Base-by-base conservation (phyloP, 2,888 invertebrate genomes). In the Tetrapedia diversipes region DNA sequence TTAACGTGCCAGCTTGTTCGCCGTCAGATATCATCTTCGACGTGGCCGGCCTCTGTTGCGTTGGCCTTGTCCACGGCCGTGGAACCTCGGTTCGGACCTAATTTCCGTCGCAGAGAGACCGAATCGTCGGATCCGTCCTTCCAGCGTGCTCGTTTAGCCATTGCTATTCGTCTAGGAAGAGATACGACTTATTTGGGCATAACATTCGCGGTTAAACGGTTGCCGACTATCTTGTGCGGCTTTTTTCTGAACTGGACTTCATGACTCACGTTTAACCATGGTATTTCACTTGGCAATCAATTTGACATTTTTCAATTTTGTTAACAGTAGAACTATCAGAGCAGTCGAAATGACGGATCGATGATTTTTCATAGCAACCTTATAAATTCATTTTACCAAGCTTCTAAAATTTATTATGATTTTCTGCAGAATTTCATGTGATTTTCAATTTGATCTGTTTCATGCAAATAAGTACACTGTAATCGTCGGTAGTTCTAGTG, bases 1-100 rank as follows among this genome's bases (percentile, higher is more conserved):
- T 88, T 88, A 88, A 88, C 87, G 86, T 85, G 85, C 83, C 85
- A 82, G 87, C 84, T 83, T 85, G 88, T 87, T 88, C 86, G 83
- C 84, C 84, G 80, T 74, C 76, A 86, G 87, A 88, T 89, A 87
- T 86, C 85, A 88, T 89, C 89, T 71, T 79, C 77, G 60, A 80
- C 76, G 69, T 81, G 74, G 82, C 57, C 67, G 70, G 75, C 77
- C 65, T 73, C 37, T 11, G 63, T 43, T 22, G 39, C 34, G 59
- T 79, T 60, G 64, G 45, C 67, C 74, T 81, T 71, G 79, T 82
- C 77, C 65, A n/a, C 56, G 47, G 16, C 65, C 71, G 54, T 68
- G 75, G 72, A 79, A 66, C 56, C 59, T 56, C 39, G 49, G 78
- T 69, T 41, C 32, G 80, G 45, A 63, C 77, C 77, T 80, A 81